Conservation (phyloP, 2,888 invertebrate genomes). For the Hesperia comma region DNA sequence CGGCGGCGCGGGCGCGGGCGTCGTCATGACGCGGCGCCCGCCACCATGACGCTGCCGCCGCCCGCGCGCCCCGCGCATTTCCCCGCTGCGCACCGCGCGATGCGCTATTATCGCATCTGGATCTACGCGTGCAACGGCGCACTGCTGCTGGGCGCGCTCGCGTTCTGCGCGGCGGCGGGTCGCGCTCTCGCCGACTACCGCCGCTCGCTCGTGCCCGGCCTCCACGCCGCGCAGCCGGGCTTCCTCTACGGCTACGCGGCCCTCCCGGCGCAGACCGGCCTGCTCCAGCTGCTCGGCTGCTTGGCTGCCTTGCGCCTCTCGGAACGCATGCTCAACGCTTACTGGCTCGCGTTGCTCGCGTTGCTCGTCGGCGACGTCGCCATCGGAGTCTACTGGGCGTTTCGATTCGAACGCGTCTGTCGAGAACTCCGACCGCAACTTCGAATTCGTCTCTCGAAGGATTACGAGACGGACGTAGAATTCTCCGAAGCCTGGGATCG, state of each 20-base stretch:
- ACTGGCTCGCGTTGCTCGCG: constrained; percentile 91
- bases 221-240: constrained; percentile 90
- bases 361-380: constrained; percentile 93
- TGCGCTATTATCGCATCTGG: constrained; percentile 94
- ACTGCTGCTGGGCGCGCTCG: constrained; percentile 91
- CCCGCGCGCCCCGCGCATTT: constrained; percentile 82
- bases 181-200: constrained; percentile 89
- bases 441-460: constrained; percentile 84
- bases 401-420: constrained; percentile 89
- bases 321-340: constrained; percentile 91
- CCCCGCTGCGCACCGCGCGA: constrained; percentile 85
- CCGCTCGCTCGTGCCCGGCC: constrained; percentile 88
- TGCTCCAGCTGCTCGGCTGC: constrained; percentile 90
- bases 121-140: constrained; percentile 96
- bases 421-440: constrained; percentile 89
- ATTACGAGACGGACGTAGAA: constrained; percentile 89
- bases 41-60: constrained; percentile 84
- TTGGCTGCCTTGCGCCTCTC: constrained; percentile 91
- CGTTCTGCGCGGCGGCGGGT: constrained; percentile 90
- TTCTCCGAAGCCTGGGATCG: constrained; percentile 91
- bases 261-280: constrained; percentile 88
- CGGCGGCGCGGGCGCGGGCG: constrained; percentile 83
- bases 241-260: constrained; percentile 94
- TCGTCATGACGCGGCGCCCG: constrained; percentile 83
- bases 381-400: constrained; percentile 93